Evolutionary conservation across 2,888 invertebrate species (phyloP).

Genomic region (Augochlorella aurata): DNA sequence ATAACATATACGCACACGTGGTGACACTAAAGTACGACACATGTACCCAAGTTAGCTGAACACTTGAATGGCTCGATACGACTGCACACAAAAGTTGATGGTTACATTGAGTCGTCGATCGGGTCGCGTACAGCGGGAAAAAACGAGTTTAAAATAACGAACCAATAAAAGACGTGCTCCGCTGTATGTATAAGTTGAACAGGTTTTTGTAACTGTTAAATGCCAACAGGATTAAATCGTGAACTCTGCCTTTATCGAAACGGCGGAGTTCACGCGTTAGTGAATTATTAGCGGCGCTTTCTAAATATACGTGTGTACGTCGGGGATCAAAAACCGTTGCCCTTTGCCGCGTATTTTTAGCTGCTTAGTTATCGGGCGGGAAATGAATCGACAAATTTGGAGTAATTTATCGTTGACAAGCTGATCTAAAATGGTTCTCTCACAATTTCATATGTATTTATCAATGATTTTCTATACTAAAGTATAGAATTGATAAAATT

Average conservation of each 20-base stretch:
- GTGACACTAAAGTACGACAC: not conserved
- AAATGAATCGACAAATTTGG: constrained; percentile 16
- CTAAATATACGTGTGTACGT: constrained; percentile 38
- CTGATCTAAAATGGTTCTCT: not conserved
- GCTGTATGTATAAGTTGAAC: not conserved
- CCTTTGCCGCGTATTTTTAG: constrained; percentile 38
- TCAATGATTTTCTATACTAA: not conserved
- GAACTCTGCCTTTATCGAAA: constrained; percentile 24
- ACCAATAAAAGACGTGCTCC: not conserved
- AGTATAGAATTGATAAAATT: too few species aligned
- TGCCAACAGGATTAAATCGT: constrained; percentile 17
- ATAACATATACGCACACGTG: constrained; percentile 25
- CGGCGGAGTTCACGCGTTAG: constrained; percentile 25
- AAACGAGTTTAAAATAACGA: not conserved
- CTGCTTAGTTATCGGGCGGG: constrained; percentile 34
- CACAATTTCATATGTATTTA: not conserved
- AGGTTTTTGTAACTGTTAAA: constrained; percentile 32
- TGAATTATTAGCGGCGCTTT: constrained; percentile 38
- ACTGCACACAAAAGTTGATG: constrained; percentile 48
- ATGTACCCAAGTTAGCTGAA: not conserved
- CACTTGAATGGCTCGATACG: constrained; percentile 34
- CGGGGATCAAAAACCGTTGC: constrained; percentile 37
- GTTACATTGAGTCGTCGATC: constrained; percentile 34
- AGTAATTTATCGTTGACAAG: not conserved
- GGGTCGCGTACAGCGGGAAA: not conserved